Evolutionary conservation across 2,888 invertebrate genomes (phyloP), one percentile per base, ranked within the genome.

Genomic region (Ochropacha duplaris): DNA sequence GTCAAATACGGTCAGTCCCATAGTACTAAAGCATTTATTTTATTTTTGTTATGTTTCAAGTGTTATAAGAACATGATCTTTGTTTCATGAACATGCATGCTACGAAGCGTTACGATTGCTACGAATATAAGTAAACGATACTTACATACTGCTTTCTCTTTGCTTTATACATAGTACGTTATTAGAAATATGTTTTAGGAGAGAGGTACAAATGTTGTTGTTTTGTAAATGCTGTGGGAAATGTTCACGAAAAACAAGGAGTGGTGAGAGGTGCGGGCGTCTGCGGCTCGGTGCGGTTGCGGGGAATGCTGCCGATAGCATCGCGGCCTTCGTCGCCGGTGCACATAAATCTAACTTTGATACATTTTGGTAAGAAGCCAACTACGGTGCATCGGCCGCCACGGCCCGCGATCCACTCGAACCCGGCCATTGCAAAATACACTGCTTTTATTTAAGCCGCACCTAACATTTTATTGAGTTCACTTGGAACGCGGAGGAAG

Each of bases 351-450:
- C 90, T 88, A 77, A 85, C 86, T 91, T 90, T 86, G 90, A 90
- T 90, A 88, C 86, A 86, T 89, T 90, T 92, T 91, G 92, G 92
- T 91, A 87, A 84, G 81, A 82, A 84, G 92, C 92, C 92, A 92
- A 91, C 79, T 82, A 71, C 71, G 67, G 69, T 74, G 79, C 81
- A 81, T 74, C 72, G 74, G 62, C 54, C 66, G 60, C 54, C 61
- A 64, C 68, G 61, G 65, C 65, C 65, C 67, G 61, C 72, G 65
- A 66, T 69, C 73, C 77, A 74, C 78, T 78, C 76, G 72, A 78
- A 77, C 76, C 69, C 76, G 62, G 61, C 61, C 61, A 75, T 74
- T 68, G 68, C 66, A 65, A 77, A 82, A 81, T 81, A 77, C 74
- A 78, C 73, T 78, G 71, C 71, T 72, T 76, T 79, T 79, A 79